Evolutionary conservation across 2,113 vertebrate species (phyloP).

Genomic region (Thunnus maccoyii): DNA sequence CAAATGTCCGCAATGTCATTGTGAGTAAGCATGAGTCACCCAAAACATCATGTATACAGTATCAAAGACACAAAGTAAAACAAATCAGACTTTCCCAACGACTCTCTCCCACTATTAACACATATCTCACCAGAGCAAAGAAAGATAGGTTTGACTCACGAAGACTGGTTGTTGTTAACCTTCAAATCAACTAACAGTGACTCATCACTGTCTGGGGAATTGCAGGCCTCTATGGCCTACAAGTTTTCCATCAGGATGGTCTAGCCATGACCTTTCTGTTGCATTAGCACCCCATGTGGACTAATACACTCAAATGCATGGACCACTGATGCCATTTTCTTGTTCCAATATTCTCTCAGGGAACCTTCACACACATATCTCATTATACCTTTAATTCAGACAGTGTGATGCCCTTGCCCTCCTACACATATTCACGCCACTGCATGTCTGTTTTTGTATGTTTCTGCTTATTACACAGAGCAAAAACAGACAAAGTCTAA

Average conservation of each 20-base stretch:
- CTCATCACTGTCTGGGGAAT: conserved; percentile 76
- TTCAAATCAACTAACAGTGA: conserved; percentile 74
- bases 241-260: conserved; percentile 44
- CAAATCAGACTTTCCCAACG: conserved; percentile 27
- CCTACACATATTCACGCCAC: conserved; percentile 31
- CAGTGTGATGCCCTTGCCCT: conserved; percentile 47
- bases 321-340: conserved; percentile 27
- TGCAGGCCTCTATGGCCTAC: conserved; percentile 36
- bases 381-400: conserved; percentile 47
- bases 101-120: conserved; percentile 10
- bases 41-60: conserved; percentile 3
- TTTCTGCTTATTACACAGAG: conserved; percentile 64
- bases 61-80: conserved; percentile 23
- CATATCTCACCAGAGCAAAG: conserved; percentile 20
- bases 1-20: conserved; percentile 22
- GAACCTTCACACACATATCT: conserved; percentile 46
- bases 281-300: conserved; percentile 36
- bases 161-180: conserved; percentile 64
- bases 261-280: conserved; percentile 45
- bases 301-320: conserved; percentile 27
- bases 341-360: conserved; percentile 30
- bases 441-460: conserved; percentile 41
- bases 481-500: conserved; percentile 57
- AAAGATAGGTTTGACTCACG: conserved; percentile 67
- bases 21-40: conserved; percentile 45